These are phyloP conservation scores for Colistium nudipinnis DNA, from an alignment of 2,113 vertebrate genomes.

Conservation along the genomic window DNA sequence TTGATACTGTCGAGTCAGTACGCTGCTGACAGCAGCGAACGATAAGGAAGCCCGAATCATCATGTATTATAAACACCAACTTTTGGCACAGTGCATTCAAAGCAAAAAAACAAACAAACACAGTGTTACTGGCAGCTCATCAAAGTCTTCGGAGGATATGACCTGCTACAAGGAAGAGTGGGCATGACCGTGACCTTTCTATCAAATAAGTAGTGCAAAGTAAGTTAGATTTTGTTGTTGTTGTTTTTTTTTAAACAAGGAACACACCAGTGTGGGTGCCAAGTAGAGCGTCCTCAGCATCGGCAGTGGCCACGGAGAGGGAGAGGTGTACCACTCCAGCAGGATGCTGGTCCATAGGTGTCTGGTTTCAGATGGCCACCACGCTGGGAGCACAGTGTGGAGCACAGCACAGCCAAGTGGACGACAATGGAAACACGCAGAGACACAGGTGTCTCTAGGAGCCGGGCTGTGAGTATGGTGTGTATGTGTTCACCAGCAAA, in stretches of 20 bases:
- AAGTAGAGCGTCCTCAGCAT: conserved; percentile 58
- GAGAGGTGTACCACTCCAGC: conserved; percentile 50
- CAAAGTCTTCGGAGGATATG: conserved; percentile 18
- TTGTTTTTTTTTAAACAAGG: background rate
- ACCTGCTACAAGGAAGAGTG: background rate
- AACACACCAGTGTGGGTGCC: conserved; percentile 5
- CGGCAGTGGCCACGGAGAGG: conserved; percentile 48
- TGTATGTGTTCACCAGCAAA: conserved; percentile 15
- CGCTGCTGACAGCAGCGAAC: conserved; percentile 58
- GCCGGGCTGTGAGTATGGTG: conserved; percentile 33
- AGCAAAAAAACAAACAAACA: conserved; percentile 18
- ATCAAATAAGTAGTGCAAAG: conserved; percentile 10
- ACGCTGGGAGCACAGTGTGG: conserved; percentile 77
- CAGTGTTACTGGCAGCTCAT: conserved; percentile 31
- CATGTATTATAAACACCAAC: conserved; percentile 49
- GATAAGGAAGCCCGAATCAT: conserved; percentile 73
- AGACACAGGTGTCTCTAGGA: conserved; percentile 68
- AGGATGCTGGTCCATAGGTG: conserved; percentile 70
- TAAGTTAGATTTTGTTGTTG: background rate
- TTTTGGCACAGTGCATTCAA: conserved; percentile 39
- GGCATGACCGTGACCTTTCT: background rate
- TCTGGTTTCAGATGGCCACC: conserved; percentile 73
- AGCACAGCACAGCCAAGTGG: conserved; percentile 83
- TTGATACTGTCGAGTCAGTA: conserved; percentile 76
- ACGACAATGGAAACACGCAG: conserved; percentile 74